Evolutionary conservation across 2,888 invertebrate genomes (phyloP).

Genomic region (Octodonta nipae): DNA sequence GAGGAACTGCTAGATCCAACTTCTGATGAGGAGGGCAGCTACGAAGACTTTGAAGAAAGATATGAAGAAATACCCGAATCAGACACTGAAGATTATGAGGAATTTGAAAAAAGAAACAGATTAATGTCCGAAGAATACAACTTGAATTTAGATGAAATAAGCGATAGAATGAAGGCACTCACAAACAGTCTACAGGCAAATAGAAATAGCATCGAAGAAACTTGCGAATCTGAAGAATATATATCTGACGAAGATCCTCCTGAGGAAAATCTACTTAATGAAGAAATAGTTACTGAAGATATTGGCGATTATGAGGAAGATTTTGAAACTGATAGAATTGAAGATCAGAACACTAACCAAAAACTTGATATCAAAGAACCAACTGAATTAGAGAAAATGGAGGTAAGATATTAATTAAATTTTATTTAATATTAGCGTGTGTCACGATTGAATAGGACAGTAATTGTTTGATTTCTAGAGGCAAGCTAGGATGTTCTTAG

Average conservation of each 20-base stretch:
- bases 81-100: conserved; percentile 15
- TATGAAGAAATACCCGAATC: conserved; percentile 41
- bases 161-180: conserved; percentile 19
- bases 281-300: conserved; percentile 8
- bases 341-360: conserved; percentile 3
- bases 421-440: too few species aligned
- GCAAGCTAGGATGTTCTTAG: conserved; percentile 65
- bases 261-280: too few species aligned
- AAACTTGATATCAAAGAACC: conserved; percentile 20
- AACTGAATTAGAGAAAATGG: conserved; percentile 28
- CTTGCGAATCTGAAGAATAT: conserved; percentile 28
- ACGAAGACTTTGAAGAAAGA: conserved; percentile 26
- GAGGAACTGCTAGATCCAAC: conserved; percentile 30
- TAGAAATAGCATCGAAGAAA: conserved; percentile 26
- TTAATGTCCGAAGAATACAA: conserved; percentile 20
- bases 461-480: too few species aligned
- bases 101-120: conserved; percentile 16
- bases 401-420: conserved; percentile 29
- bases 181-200: conserved; percentile 18
- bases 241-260: conserved; percentile 19
- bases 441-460: too few species aligned
- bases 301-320: conserved; percentile 1
- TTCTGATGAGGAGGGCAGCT: conserved; percentile 26
- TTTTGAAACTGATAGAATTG: too few species aligned
- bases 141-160: conserved; percentile 23